Evolutionary conservation across 2,113 vertebrate species (phyloP).

Genomic region (Hydrochoerus hydrochaeris): DNA sequence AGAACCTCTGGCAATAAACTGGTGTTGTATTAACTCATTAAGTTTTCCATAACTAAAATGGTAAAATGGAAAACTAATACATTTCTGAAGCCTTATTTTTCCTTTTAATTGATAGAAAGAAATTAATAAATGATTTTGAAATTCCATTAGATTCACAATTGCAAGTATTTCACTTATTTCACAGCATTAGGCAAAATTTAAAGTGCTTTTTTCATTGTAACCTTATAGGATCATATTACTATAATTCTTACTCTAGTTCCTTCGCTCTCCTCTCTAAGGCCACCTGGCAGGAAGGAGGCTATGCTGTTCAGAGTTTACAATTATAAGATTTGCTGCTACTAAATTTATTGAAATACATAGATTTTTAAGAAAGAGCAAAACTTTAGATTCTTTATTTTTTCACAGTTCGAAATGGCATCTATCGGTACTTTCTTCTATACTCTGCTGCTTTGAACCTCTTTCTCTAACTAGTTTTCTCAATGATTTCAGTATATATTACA

Average conservation of each 20-base stretch:
- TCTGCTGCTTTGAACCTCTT: neutral
- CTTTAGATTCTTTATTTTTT: neutral
- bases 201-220: neutral
- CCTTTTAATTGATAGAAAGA: neutral
- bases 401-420: neutral
- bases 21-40: neutral
- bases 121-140: neutral
- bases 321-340: neutral
- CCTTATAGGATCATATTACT: neutral
- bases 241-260: neutral
- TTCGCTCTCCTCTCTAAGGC: neutral
- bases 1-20: neutral
- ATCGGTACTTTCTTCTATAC: neutral
- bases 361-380: neutral
- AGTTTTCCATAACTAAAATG: neutral
- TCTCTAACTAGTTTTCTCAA: neutral
- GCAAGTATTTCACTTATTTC: neutral
- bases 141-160: neutral
- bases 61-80: neutral
- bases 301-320: neutral
- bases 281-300: neutral
- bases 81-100: neutral
- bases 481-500: neutral
- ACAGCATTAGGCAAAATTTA: neutral
- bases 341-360: neutral